A percentile compares a stretch with the other conserved stretches of the same genome.
These are phyloP conservation scores for Chondrosia reniformis DNA, from an alignment of 37 sponge, comb jelly and placozoan species.

Conservation along the genomic window DNA sequence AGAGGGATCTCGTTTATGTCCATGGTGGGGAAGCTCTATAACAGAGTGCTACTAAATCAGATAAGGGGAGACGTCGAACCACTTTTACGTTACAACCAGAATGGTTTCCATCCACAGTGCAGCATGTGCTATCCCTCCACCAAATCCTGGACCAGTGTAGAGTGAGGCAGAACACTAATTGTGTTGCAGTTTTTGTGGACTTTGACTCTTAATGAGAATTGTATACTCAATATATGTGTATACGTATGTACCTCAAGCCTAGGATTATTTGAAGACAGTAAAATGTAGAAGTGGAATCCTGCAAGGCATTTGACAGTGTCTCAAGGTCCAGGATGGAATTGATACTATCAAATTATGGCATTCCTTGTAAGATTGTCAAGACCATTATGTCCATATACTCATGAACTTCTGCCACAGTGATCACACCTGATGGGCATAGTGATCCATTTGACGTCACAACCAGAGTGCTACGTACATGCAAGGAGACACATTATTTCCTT, in stretches of 20 bases:
- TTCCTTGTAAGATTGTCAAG: constrained; percentile 9
- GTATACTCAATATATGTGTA: no score
- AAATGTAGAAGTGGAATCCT: no score
- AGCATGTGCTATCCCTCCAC: constrained; percentile 3
- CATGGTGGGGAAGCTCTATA: not conserved
- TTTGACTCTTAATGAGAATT: no score
- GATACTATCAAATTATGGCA: constrained; percentile 14
- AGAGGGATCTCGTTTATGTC: constrained; percentile 14
- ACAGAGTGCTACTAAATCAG: constrained; percentile 2
- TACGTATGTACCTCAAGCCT: no score
- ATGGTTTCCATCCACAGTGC: constrained; percentile 1
- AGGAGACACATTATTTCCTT: constrained; percentile 16
- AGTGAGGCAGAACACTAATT: not conserved
- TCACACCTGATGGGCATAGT: constrained; percentile 8
- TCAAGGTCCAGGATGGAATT: not conserved
- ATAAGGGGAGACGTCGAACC: not conserved
- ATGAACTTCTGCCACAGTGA: constrained; percentile 11
- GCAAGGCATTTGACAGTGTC: not conserved
- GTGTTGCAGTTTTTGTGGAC: constrained; percentile 1
- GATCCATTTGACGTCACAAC: constrained; percentile 3
- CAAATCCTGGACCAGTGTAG: constrained; percentile 7
- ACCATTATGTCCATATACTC: not conserved
- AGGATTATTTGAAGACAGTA: no score
- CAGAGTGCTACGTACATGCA: constrained; percentile 20
- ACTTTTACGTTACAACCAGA: constrained; percentile 4